Conservation (phyloP, 2,113 vertebrate species). For the Anthoscopus minutus region DNA sequence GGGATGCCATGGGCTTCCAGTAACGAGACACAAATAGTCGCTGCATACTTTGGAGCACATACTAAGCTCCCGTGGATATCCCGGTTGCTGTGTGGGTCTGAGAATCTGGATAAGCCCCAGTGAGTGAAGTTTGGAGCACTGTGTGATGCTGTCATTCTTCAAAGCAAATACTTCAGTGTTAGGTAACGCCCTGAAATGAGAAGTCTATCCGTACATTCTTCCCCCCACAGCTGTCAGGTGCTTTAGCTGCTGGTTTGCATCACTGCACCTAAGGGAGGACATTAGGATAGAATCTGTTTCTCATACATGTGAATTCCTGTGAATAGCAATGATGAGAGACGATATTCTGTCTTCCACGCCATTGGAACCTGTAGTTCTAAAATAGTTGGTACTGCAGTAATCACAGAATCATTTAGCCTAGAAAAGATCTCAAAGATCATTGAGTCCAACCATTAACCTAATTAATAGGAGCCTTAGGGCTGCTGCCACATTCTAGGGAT, state of each 20-base stretch:
- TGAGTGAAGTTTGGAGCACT: neutral
- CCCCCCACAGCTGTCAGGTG: slow-evolving; percentile 31
- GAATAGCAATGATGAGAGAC: neutral
- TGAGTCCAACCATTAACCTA: neutral
- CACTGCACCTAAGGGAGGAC: neutral
- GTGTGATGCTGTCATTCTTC: neutral
- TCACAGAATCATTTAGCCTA: neutral
- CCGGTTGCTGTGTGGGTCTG: neutral
- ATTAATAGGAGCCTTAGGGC: neutral
- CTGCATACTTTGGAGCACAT: neutral
- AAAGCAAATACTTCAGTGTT: slow-evolving; percentile 14
- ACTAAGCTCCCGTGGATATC: slow-evolving; percentile 16
- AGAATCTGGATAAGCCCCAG: slow-evolving; percentile 15
- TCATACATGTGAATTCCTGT: neutral
- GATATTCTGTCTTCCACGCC: neutral
- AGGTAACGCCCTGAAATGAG: slow-evolving; percentile 25
- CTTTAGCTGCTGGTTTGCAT: slow-evolving; percentile 5
- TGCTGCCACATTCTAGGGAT: neutral
- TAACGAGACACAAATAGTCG: slow-evolving; percentile 6
- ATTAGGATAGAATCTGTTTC: neutral
- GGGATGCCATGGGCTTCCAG: slow-evolving; percentile 10
- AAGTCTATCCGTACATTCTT: neutral
- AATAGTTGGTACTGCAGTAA: neutral
- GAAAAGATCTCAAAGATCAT: neutral
- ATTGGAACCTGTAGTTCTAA: neutral